Base-by-base conservation (phyloP, 2,888 invertebrate genomes). In the Julus scanicus region DNA sequence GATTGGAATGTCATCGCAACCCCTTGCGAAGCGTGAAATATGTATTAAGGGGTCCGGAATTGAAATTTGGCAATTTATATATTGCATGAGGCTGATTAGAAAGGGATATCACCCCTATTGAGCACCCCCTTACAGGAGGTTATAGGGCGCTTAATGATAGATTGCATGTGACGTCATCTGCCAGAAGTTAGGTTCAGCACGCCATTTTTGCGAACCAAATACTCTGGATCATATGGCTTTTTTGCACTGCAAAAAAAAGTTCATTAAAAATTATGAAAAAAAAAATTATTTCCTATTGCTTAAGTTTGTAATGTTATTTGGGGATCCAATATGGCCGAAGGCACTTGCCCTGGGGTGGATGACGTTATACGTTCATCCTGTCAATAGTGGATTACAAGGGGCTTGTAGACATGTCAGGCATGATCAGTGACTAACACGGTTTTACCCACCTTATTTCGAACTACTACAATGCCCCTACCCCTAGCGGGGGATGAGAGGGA, bases 51-150 rank as follows among this genome's bases (percentile, higher is more conserved):
- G 63, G 63, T 20, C 5, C 63, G 63, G 63, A 63, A 63, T 63
- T 63, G 63, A 63, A 63, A 63, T 63, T 63, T 63, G 63, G 63
- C 63, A 63, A 63, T 63, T 63, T 63, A n/a, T 63, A 63, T 63
- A 63, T 63, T 63, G 63, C 63, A 20, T 9, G 6, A 20, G 20
- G 63, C 63, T 63, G 63, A 63, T 63, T 63, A 63, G 63, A 63
- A 63, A 63, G 63, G 63, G 63, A 63, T 63, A 63, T 63, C 63
- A n/a, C 63, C 63, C 20, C 17, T 49, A 17, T 4, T 15, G 15
- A 57, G 11, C 57, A 57, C 57, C 57, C 57, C 48, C 15, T 20
- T n/a, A 13, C 20, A 9, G 63, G 9, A 20, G 63, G 63, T n/a
- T 63, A 20, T 20, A 63, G 63, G 20, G 63, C 6, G 63, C 63